Evolutionary conservation across 2,888 invertebrate genomes (phyloP).

Genomic region (Tetanocera ferruginea): DNA sequence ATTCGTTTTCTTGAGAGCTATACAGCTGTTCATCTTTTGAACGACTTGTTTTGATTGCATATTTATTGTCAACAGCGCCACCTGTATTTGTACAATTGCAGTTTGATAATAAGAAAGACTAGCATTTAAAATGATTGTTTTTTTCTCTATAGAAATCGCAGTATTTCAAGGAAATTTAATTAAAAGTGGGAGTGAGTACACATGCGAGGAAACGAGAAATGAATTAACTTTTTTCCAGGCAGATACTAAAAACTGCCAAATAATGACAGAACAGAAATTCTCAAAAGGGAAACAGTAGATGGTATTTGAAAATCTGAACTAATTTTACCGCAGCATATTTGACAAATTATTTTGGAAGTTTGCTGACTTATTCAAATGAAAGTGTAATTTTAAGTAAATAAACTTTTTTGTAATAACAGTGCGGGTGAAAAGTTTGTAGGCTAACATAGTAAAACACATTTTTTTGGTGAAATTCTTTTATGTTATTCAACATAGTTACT

Average conservation of each 20-base stretch:
- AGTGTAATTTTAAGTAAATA: neutral
- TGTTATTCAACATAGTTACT: too few species aligned
- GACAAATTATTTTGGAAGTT: neutral
- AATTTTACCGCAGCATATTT: neutral
- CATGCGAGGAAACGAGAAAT: too few species aligned
- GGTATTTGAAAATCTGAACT: neutral
- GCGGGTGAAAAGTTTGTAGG: neutral
- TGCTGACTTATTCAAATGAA: neutral
- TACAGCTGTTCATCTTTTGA: neutral
- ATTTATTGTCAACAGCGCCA: conserved; percentile 27
- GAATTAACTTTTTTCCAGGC: too few species aligned
- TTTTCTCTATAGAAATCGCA: neutral
- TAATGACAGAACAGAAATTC: too few species aligned
- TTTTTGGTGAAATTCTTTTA: too few species aligned
- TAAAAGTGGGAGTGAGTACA: neutral
- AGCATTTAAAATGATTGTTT: neutral
- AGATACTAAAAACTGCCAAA: too few species aligned
- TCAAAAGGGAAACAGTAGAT: too few species aligned
- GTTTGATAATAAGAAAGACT: neutral
- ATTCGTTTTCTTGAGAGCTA: too few species aligned
- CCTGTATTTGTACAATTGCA: conserved; percentile 52
- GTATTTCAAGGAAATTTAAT: neutral
- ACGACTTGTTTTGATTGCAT: neutral
- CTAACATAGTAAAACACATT: too few species aligned
- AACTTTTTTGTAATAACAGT: neutral